phyloP scores from a whole-genome alignment of 2,113 vertebrate genomes.

The Symphodus melops region DNA sequence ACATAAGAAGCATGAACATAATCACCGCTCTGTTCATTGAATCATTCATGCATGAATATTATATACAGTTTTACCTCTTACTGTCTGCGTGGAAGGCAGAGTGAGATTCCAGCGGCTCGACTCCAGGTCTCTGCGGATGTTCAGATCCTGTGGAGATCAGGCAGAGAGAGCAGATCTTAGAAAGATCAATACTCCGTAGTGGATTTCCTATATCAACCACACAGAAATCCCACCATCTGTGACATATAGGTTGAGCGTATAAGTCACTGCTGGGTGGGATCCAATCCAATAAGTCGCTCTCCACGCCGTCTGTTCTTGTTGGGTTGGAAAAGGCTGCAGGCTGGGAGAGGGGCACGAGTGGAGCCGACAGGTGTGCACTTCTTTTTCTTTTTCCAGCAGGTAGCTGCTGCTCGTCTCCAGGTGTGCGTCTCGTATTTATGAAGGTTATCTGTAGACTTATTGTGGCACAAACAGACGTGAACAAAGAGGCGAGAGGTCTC shows the following conservation, averaged over 20 bases:
- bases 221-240: constrained; percentile 78
- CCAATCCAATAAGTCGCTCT: constrained; percentile 70
- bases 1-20: no score
- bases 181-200: constrained; percentile 78
- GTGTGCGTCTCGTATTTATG: not conserved
- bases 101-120: constrained; percentile 39
- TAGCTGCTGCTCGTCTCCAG: not conserved
- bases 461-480: not conserved
- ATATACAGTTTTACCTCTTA: not conserved
- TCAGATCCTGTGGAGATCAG: constrained; percentile 73
- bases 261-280: constrained; percentile 70
- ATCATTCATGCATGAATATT: not conserved
- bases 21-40: not conserved
- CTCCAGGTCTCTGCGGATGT: constrained; percentile 54
- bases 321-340: constrained; percentile 47
- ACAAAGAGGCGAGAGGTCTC: no score
- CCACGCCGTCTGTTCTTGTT: constrained; percentile 66
- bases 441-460: not conserved
- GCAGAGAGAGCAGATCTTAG: constrained; percentile 64
- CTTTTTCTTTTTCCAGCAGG: not conserved
- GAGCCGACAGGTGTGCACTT: constrained; percentile 41
- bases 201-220: constrained; percentile 78
- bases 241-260: constrained; percentile 77
- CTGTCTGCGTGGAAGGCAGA: constrained; percentile 1
- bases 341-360: constrained; percentile 44